Base-by-base conservation (phyloP, 2,888 invertebrate species). In the Cephalotes varians region DNA sequence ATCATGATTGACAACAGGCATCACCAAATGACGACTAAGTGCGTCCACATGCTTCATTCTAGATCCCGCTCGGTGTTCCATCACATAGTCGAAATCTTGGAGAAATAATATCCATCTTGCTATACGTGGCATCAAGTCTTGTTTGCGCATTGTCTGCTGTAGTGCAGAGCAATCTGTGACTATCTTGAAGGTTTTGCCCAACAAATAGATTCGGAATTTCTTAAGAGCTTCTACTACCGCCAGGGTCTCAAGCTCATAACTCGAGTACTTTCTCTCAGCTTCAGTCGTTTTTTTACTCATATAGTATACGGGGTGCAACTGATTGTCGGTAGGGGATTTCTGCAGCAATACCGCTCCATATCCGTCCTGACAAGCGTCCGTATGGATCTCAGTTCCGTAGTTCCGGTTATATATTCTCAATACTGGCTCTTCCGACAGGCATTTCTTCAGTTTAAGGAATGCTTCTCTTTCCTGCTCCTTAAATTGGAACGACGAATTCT, bases 311-410 rank as follows among this genome's bases (percentile, higher is more conserved):
- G 84, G 83, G n/a, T 86, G 85, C 0, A 84, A 15, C 10, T 73
- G 7, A 0, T 44, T 28, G 44, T 90, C 88, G 2, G 73, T 76
- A 2, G 69, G 58, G 1, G 31, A n/a, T 51, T 18, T 73, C 4
- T 87, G 86, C 2, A 91, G 7, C 4, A 89, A 51, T 1, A 87
- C 65, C 1, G 86, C 87, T 5, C 85, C 87, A n/a, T 82, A 88
- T 0, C 85, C 87, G 1, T 84, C 64, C 12, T 73, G 74, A 56
- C 82, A 85, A 1, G 86, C 87, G 40, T 83, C 87, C 0, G 86
- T 85, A 31, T 89, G 84, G 0, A 87, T 12, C 18, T 89, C 85
- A 0, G 83, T 88, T 6, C 81, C 83, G 2, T 58, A 71, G 2
- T 69, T 47, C 0, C 77, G 85, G 47, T 87, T 77, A 49, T 86